Base-by-base conservation (phyloP, 2,797 vertebrate species). In the Enteromius argenteus region DNA sequence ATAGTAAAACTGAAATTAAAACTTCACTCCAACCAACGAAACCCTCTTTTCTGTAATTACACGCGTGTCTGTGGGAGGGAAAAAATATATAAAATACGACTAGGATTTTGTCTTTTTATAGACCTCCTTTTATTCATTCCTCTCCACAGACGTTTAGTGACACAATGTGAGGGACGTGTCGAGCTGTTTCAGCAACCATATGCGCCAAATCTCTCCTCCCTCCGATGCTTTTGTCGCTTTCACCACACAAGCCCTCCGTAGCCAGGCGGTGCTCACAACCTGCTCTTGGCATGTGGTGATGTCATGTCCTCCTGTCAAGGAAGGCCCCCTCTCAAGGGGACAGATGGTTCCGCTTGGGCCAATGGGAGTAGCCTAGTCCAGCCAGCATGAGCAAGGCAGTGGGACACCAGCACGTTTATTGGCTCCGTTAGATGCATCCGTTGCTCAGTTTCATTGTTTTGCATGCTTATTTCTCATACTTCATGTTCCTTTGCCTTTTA, bases 301-400 rank as follows among this genome's bases (percentile, higher is more conserved):
- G 84, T 84, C 81, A 67, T 77, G 71, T 78, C 79, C 71, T 89
- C 85, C 78, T 90, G 88, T 91, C 84, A 89, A 87, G 90, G 87
- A 93, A 91, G 92, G 89, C 92, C 90, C 91, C 92, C 93, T 91
- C 89, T 27, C 80, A 72, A 77, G 85, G 85, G 81, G 71, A 89
- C 94, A 95, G 94, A 95, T 95, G 94, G 94, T 79, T 58, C 39
- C 75, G 80, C 79, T 42, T 88, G 89, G 62, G 62, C 76, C 71
- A 74, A 88, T 87, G 13, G 51, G 82, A 86, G 64, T 32, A 51
- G 71, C 72, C 78, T 49, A 76, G 85, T 84, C 42, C 51, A 51
- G 62, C 72, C 85, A 80, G 85, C 80, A 83, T 82, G 85, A 79
- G 80, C 35, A 53, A 83, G 68, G 42, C 85, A 84, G 78, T 46